phyloP scores from a whole-genome alignment of 1,140 invertebrate species.

The Drosophila funebris region DNA sequence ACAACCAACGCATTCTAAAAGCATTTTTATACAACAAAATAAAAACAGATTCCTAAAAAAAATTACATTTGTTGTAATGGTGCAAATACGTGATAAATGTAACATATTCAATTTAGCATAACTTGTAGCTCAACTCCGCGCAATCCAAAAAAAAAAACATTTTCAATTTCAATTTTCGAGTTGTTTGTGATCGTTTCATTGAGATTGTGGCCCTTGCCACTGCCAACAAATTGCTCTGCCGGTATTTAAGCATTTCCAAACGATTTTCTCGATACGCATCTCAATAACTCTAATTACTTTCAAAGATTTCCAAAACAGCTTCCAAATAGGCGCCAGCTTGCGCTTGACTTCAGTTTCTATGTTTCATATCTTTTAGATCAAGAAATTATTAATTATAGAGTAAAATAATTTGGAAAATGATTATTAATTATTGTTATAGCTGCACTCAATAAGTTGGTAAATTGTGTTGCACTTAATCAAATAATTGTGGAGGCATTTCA shows the following conservation, averaged over 20 bases:
- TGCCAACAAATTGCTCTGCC: constrained; percentile 3
- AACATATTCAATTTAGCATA: constrained; percentile 32
- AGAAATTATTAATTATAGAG: not conserved
- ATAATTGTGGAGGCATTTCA: constrained; percentile 14
- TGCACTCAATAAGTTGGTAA: constrained; percentile 8
- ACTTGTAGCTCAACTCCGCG: constrained; percentile 19
- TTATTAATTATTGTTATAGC: not conserved
- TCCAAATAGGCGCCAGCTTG: constrained; percentile 11
- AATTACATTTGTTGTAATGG: too few relatives aligned
- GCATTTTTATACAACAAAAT: too few relatives aligned
- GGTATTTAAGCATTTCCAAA: constrained; percentile 2
- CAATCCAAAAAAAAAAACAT: not conserved
- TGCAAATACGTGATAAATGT: constrained; percentile 21
- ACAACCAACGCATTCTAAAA: too few relatives aligned
- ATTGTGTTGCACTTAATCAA: constrained; percentile 14
- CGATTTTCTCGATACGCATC: not conserved
- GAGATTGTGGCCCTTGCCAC: not conserved
- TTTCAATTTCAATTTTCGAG: not conserved
- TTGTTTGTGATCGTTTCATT: constrained; percentile 3
- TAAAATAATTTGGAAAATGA: constrained; percentile 4
- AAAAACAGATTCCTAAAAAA: too few relatives aligned
- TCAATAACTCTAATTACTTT: constrained; percentile 23
- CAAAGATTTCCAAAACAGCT: constrained; percentile 14
- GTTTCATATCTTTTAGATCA: constrained; percentile 12
- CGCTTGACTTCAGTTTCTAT: constrained; percentile 9